Evolutionary conservation across 2,797 vertebrate genomes (phyloP).

Genomic region (Poeciliopsis turneri): DNA sequence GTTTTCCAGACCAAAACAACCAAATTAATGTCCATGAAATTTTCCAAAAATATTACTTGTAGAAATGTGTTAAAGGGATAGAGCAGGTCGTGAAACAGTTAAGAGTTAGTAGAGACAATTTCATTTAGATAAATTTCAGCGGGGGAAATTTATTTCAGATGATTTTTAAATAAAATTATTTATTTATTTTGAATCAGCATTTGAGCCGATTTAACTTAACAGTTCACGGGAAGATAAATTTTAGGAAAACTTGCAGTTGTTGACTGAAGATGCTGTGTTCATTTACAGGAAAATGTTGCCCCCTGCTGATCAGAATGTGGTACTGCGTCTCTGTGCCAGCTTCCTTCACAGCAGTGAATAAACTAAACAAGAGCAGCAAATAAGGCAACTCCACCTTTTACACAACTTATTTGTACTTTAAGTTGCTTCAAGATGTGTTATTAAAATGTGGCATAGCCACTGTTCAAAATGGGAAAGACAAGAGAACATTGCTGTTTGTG

Average conservation of each 20-base stretch:
- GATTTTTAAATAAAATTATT: no score
- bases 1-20: neutral
- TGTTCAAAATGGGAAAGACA: neutral
- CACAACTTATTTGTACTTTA: neutral
- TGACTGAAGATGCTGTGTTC: neutral
- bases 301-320: conserved; percentile 17
- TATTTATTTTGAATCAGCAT: neutral
- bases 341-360: neutral
- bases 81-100: neutral
- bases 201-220: neutral
- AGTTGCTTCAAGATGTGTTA: neutral
- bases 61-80: neutral
- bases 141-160: neutral
- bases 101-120: neutral
- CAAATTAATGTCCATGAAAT: neutral
- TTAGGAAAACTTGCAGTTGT: neutral
- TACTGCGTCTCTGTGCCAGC: conserved; percentile 13
- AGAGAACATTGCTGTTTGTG: neutral
- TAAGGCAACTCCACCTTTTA: neutral
- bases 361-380: neutral
- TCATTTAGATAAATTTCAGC: neutral
- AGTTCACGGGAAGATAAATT: neutral
- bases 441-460: neutral
- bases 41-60: neutral
- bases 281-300: conserved; percentile 26